These are phyloP conservation scores for Monopterus albus DNA, from an alignment of 2,113 vertebrate genomes.

Conservation along the genomic window DNA sequence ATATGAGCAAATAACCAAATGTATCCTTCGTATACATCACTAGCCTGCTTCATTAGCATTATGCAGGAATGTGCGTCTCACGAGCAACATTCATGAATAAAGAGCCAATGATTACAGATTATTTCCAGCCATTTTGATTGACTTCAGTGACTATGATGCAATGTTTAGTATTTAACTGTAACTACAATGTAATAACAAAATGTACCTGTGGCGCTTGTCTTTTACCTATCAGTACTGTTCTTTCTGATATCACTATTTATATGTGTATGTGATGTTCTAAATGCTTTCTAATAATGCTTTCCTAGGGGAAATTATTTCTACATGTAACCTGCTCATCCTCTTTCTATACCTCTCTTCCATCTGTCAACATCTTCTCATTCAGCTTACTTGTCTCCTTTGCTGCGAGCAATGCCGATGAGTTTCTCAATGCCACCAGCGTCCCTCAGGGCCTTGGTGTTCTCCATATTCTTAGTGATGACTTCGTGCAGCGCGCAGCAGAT, in stretches of 20 bases:
- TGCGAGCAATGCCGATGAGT: slow-evolving; percentile 94
- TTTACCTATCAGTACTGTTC: no score
- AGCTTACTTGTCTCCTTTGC: slow-evolving; percentile 98
- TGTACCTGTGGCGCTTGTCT: neutral
- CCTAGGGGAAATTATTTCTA: neutral
- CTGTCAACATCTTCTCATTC: slow-evolving; percentile 34
- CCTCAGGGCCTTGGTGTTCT: slow-evolving; percentile 97
- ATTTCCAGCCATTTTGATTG: neutral
- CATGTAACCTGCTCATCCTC: neutral
- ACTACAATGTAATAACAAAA: neutral
- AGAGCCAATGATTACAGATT: no score
- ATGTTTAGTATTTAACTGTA: neutral
- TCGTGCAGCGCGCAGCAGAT: slow-evolving; percentile 97
- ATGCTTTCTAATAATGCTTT: neutral
- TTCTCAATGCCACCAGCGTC: slow-evolving; percentile 97
- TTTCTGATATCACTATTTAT: no score
- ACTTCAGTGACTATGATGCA: neutral
- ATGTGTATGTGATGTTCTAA: no score
- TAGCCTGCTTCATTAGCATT: neutral
- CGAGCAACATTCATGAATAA: slow-evolving; percentile 6
- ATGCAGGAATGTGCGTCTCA: neutral
- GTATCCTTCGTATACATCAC: neutral
- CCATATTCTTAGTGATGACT: slow-evolving; percentile 99
- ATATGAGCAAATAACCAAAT: slow-evolving; percentile 7
- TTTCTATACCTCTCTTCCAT: no score